Base-by-base conservation (phyloP, 2,888 invertebrate species). In the Macrosoma leucophasiata region DNA sequence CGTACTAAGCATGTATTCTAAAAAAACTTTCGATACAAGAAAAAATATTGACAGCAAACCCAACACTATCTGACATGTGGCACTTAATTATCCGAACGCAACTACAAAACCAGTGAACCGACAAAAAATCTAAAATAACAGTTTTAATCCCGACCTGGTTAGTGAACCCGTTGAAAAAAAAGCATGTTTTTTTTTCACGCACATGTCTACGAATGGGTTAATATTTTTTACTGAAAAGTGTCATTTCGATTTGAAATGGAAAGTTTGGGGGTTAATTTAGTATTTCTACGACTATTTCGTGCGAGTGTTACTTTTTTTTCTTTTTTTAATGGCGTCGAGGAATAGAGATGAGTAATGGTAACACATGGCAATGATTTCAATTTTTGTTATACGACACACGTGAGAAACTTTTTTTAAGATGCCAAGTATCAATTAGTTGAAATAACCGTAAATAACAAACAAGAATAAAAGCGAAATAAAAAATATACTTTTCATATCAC, bases 191-290 rank as follows among this genome's bases (percentile, higher is more conserved):
- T 60, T 61, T 55, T 49, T 50, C 46, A 44, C 50, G 29, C 68
- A 66, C 60, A 67, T 67, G 67, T 68, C 63, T 63, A 67, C 62
- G 77, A 81, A 78, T 78, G 81, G 81, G 81, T 82, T 81, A 74
- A 71, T 48, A 49, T 48, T 54, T 53, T 60, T 50, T 62, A 55
- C 39, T 39, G 62, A 65, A 70, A 77, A 71, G 65, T 71, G 76
- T 70, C 78, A 77, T 81, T 77, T 67, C 66, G 55, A 77, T 78
- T 78, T 56, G 73, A 72, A 76, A 78, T 76, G 77, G 70, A 67
- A 70, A 76, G 72, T 82, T 73, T 55, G 68, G 70, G 61, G 64
- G 71, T 72, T 73, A 72, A 76, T 75, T 67, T 72, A 75, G 71
- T 74, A 67, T 71, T 70, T 62, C 59, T 50, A 58, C 59, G 39